These are phyloP conservation scores for Haliaeetus leucogaster DNA, from an alignment of 2,113 vertebrate species.

Conservation along the genomic window DNA sequence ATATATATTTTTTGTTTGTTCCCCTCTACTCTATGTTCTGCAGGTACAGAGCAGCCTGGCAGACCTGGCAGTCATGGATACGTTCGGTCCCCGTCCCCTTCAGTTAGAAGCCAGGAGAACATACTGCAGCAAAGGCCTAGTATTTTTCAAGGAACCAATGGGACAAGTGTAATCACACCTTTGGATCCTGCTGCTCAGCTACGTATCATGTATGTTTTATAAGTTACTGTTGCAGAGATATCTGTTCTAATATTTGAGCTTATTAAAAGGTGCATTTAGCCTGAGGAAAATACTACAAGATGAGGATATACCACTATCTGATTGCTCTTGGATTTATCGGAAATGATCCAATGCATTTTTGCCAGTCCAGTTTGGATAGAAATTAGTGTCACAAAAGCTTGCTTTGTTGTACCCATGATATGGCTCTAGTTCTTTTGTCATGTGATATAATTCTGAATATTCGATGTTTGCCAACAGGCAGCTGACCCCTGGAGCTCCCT, in stretches of 20 bases:
- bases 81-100: conserved; percentile 89
- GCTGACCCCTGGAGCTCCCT: conserved; percentile 73
- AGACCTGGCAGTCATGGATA: conserved; percentile 89
- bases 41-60: conserved; percentile 85
- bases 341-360: neutral
- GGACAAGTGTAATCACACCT: conserved; percentile 94
- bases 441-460: neutral
- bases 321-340: neutral
- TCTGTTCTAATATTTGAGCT: neutral
- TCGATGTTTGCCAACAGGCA: conserved; percentile 71
- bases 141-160: conserved; percentile 92
- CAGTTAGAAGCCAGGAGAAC: conserved; percentile 86
- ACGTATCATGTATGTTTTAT: conserved; percentile 84
- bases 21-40: neutral
- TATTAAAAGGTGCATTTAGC: neutral
- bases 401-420: rapidly evolving
- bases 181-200: conserved; percentile 80
- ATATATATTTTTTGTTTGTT: neutral
- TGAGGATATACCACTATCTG: neutral
- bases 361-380: neutral
- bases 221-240: neutral
- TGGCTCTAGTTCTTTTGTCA: neutral
- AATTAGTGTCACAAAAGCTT: neutral
- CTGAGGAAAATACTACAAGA: neutral
- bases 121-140: conserved; percentile 93